Conservation (phyloP, 2,113 vertebrate genomes). For the Lutjanus erythropterus region DNA sequence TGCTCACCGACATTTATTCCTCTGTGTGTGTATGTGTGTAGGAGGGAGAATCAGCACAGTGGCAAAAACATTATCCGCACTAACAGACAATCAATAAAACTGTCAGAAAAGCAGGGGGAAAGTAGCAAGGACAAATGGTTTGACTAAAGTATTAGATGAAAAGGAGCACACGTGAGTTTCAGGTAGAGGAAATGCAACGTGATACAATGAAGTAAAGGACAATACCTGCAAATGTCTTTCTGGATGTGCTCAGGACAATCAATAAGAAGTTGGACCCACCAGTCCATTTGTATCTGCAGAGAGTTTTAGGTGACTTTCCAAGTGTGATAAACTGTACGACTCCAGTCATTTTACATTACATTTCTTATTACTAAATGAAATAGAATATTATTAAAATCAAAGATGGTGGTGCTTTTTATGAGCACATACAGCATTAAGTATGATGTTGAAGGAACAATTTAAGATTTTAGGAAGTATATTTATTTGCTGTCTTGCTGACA, state of each 20-base stretch:
- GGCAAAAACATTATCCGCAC: conserved; percentile 59
- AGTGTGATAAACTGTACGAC: not conserved
- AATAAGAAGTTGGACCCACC: not conserved
- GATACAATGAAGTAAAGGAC: conserved; percentile 17
- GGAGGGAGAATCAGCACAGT: conserved; percentile 17
- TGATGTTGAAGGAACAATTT: not conserved
- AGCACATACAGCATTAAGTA: not conserved
- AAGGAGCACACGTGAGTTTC: not conserved
- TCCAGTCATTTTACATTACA: not conserved
- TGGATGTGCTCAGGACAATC: not conserved
- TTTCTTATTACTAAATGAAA: not conserved
- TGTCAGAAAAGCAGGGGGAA: conserved; percentile 6
- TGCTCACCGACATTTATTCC: not conserved
- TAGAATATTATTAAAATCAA: not conserved
- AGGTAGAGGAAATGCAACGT: not conserved
- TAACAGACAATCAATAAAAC: conserved; percentile 53
- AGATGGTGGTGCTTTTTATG: no score
- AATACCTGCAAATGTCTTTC: not conserved
- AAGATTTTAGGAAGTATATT: not conserved
- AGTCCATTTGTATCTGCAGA: not conserved
- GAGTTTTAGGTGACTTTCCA: not conserved
- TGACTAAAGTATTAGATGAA: not conserved
- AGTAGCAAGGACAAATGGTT: conserved; percentile 15
- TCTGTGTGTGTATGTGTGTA: not conserved
- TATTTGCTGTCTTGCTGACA: not conserved